Evolutionary conservation across 2,888 invertebrate genomes (phyloP).

Genomic region (Acleris literana): DNA sequence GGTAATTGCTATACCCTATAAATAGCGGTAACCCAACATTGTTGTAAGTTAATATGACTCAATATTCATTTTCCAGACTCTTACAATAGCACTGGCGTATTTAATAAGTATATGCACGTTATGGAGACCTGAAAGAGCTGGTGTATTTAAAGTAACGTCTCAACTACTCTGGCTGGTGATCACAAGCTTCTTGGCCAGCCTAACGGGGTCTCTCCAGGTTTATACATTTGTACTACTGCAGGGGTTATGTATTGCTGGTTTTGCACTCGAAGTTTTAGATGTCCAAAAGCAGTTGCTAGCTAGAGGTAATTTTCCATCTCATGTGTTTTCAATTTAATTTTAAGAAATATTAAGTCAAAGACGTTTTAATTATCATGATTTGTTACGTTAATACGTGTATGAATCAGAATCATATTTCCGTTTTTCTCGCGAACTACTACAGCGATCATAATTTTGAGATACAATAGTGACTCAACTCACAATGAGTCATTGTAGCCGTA

Average conservation of each 20-base stretch:
- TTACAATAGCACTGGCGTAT: constrained; percentile 87
- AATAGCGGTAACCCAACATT: constrained; percentile 13
- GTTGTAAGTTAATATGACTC: constrained; percentile 14
- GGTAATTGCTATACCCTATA: no score
- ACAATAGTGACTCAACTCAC: constrained; percentile 9
- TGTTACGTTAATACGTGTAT: no score
- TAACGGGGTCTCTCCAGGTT: constrained; percentile 90
- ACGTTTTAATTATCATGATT: no score
- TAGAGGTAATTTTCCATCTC: constrained; percentile 58
- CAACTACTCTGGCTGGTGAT: constrained; percentile 90
- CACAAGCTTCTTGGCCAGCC: constrained; percentile 89
- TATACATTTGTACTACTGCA: constrained; percentile 88
- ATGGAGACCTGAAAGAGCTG: constrained; percentile 89
- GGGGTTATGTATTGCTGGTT: constrained; percentile 86
- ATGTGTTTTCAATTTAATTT: neutral
- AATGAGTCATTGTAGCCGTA: neutral
- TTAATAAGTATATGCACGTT: constrained; percentile 87
- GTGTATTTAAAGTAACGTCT: constrained; percentile 87
- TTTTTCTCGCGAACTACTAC: neutral
- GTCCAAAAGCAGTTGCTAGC: constrained; percentile 78
- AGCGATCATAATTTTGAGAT: neutral
- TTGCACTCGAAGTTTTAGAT: constrained; percentile 84
- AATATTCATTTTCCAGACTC: constrained; percentile 81
- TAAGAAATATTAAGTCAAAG: no score
- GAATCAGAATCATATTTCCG: neutral